A percentile compares a stretch with the other conserved stretches of the same genome.
phyloP scores from a whole-genome alignment of 2,888 invertebrate species.

The Oxyteleia sp. region DNA sequence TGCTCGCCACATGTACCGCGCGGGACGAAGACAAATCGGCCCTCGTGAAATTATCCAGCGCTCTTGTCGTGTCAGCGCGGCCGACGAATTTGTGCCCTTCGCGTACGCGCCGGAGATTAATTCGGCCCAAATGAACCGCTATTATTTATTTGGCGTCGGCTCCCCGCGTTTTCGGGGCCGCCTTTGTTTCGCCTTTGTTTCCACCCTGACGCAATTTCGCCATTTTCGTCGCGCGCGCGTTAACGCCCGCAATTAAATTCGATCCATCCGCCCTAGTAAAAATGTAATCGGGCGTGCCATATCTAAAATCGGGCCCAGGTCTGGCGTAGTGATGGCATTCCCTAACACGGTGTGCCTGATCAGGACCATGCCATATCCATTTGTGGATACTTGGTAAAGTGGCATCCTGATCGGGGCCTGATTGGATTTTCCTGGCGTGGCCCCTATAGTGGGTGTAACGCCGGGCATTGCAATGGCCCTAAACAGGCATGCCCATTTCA shows the following conservation, averaged over 20 bases:
- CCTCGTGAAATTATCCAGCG: slow-evolving; percentile 61
- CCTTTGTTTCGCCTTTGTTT: neutral
- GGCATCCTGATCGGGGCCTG: too few relatives aligned
- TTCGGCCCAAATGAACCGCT: slow-evolving; percentile 48
- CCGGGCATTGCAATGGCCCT: too few relatives aligned
- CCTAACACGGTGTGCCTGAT: too few relatives aligned
- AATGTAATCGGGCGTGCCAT: too few relatives aligned
- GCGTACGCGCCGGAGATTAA: slow-evolving; percentile 53
- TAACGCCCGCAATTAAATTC: slow-evolving; percentile 18
- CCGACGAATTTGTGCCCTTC: slow-evolving; percentile 67
- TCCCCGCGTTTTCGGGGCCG: slow-evolving; percentile 4
- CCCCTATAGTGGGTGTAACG: too few relatives aligned
- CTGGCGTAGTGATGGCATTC: too few relatives aligned
- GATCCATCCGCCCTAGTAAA: slow-evolving; percentile 1
- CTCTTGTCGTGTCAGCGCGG: slow-evolving; percentile 57
- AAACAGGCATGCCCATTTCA: too few relatives aligned
- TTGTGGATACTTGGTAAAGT: too few relatives aligned
- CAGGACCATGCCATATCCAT: too few relatives aligned
- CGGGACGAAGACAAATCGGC: slow-evolving; percentile 61
- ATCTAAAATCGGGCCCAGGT: too few relatives aligned
- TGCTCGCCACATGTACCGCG: slow-evolving; percentile 62
- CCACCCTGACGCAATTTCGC: slow-evolving; percentile 8
- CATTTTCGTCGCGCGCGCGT: slow-evolving; percentile 34
- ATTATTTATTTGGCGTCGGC: slow-evolving; percentile 45
- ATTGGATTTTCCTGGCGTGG: too few relatives aligned